Conservation (phyloP, 2,113 vertebrate genomes). For the Typhlomys cinereus region DNA sequence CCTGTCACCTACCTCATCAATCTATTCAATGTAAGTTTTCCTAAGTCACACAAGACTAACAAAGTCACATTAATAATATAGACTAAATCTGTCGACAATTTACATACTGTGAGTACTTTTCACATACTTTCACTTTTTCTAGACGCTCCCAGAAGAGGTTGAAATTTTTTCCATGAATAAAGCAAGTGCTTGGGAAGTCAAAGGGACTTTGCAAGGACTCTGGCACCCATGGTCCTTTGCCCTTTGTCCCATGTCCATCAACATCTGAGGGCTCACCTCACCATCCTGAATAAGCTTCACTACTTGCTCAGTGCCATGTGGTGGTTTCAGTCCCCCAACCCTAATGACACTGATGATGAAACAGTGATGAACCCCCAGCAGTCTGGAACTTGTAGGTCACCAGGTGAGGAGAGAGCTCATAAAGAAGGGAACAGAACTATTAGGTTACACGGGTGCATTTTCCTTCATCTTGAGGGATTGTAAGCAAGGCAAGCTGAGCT, state of each 20-base stretch:
- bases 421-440: neutral
- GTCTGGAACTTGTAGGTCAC: neutral
- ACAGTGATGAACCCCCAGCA: neutral
- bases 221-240: neutral
- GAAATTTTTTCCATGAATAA: neutral
- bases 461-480: neutral
- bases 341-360: neutral
- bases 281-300: neutral
- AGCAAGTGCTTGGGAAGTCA: neutral
- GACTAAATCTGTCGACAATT: neutral
- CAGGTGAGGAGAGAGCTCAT: neutral
- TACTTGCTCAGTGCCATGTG: no score
- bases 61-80: neutral
- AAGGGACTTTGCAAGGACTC: neutral
- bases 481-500: neutral
- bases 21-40: neutral
- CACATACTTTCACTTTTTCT: neutral
- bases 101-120: constrained; percentile 15
- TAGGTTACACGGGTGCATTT: neutral
- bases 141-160: neutral
- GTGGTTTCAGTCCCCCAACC: neutral
- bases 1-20: neutral
- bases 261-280: neutral
- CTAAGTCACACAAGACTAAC: neutral
- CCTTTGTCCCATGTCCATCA: no score